phyloP scores from a whole-genome alignment of 2,888 invertebrate species.

The Drosophila borborema region DNA sequence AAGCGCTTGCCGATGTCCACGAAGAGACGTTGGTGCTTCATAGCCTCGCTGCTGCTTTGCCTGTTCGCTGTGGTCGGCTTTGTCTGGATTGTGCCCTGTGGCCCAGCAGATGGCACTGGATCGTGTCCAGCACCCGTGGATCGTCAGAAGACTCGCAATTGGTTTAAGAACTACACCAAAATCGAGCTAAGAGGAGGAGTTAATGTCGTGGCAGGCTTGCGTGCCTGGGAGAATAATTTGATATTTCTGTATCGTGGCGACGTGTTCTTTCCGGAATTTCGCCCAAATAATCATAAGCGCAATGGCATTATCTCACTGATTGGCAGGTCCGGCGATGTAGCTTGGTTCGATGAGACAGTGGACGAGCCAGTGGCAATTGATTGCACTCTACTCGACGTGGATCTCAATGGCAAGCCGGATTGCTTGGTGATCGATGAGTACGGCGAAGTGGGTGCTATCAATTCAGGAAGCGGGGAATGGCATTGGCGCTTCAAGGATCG shows the following conservation, averaged over 20 bases:
- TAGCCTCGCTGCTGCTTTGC: conserved; percentile 90
- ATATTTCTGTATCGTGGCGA: conserved; percentile 91
- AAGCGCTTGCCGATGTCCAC: conserved; percentile 88
- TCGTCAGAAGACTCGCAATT: conserved; percentile 88
- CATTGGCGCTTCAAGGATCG: conserved; percentile 85
- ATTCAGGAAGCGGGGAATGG: conserved; percentile 88
- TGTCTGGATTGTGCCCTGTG: conserved; percentile 91
- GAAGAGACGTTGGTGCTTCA: conserved; percentile 89
- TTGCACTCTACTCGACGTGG: conserved; percentile 90
- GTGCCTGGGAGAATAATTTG: conserved; percentile 89
- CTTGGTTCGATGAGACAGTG: conserved; percentile 90
- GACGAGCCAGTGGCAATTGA: conserved; percentile 90
- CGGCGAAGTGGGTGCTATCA: conserved; percentile 88
- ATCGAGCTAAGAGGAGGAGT: conserved; percentile 90
- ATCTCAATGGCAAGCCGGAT: conserved; percentile 90
- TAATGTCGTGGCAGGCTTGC: conserved; percentile 89
- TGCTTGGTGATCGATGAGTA: conserved; percentile 91
- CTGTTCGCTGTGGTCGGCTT: conserved; percentile 90
- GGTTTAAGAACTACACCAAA: conserved; percentile 89
- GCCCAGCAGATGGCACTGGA: conserved; percentile 86
- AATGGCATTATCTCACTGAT: conserved; percentile 90
- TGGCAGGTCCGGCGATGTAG: conserved; percentile 89
- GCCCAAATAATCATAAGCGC: conserved; percentile 83
- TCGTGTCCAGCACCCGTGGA: conserved; percentile 87
- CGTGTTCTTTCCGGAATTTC: conserved; percentile 87